These are phyloP conservation scores for Drosophila albomicans DNA, from an alignment of 1,140 invertebrate genomes.

Conservation along the genomic window DNA sequence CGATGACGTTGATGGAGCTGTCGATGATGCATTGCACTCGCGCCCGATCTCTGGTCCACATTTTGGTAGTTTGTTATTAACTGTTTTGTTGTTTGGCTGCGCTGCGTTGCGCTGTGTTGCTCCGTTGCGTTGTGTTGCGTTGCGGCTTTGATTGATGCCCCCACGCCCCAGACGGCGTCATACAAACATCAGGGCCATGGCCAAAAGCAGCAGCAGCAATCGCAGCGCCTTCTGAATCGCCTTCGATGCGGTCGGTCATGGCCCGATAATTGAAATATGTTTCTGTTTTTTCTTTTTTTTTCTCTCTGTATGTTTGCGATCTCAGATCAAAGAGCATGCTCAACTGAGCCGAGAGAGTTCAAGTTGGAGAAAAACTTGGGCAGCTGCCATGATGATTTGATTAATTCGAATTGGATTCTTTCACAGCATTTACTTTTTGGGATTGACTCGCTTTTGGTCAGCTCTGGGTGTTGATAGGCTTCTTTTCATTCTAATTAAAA, in stretches of 20 bases:
- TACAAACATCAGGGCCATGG: conserved; percentile 27
- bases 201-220: conserved; percentile 23
- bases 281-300: conserved; percentile 12
- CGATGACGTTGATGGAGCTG: conserved; percentile 52
- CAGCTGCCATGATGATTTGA: conserved; percentile 73
- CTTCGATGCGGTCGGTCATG: conserved; percentile 66
- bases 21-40: conserved; percentile 59
- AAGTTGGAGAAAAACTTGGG: neutral
- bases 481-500: conserved; percentile 38
- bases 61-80: conserved; percentile 59
- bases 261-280: conserved; percentile 81
- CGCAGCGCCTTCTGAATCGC: conserved; percentile 53
- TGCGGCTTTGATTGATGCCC: conserved; percentile 80
- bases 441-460: neutral
- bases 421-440: conserved; percentile 15
- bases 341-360: conserved; percentile 34
- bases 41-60: conserved; percentile 44
- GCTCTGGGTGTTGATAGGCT: conserved; percentile 34
- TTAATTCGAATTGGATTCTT: conserved; percentile 65
- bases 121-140: neutral
- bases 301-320: conserved; percentile 15
- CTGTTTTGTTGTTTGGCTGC: conserved; percentile 34
- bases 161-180: conserved; percentile 49
- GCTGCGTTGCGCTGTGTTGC: neutral
- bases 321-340: conserved; percentile 68